Conservation (phyloP, 2,888 invertebrate genomes). For the Rhorus exstirpatorius region DNA sequence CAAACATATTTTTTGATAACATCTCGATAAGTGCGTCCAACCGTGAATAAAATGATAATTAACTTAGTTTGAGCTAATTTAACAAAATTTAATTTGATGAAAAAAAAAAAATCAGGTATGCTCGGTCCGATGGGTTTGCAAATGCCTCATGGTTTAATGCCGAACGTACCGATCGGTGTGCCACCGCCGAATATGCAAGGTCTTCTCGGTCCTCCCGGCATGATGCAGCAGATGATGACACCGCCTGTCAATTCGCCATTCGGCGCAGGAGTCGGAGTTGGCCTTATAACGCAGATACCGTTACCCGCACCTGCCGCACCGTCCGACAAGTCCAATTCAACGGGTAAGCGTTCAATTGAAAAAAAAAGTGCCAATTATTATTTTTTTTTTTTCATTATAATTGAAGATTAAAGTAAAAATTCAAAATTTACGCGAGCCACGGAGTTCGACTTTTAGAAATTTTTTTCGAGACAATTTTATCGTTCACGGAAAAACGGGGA, state of each 20-base stretch:
- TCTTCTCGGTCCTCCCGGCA: slow-evolving; percentile 83
- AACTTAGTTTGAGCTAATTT: background rate
- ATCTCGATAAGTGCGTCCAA: no score
- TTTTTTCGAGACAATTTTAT: no score
- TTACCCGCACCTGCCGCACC: slow-evolving; percentile 85
- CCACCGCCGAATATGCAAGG: slow-evolving; percentile 88
- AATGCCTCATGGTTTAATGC: slow-evolving; percentile 87
- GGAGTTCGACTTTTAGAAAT: no score
- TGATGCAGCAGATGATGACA: slow-evolving; percentile 84
- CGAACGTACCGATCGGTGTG: slow-evolving; percentile 87
- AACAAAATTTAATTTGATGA: slow-evolving; percentile 43
- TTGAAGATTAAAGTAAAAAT: no score
- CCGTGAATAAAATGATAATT: background rate
- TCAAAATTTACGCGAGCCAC: no score
- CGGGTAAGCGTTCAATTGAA: slow-evolving; percentile 74
- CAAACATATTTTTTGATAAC: no score
- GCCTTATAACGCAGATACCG: slow-evolving; percentile 84
- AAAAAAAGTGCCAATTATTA: background rate
- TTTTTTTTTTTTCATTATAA: no score
- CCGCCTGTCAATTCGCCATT: slow-evolving; percentile 85
- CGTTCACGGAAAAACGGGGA: no score
- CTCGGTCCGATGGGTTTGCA: slow-evolving; percentile 87
- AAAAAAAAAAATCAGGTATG: slow-evolving; percentile 84
- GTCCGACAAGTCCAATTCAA: slow-evolving; percentile 84
- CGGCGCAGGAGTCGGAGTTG: slow-evolving; percentile 82